phyloP scores from a whole-genome alignment of 2,113 vertebrate species.

The Laticauda colubrina region DNA sequence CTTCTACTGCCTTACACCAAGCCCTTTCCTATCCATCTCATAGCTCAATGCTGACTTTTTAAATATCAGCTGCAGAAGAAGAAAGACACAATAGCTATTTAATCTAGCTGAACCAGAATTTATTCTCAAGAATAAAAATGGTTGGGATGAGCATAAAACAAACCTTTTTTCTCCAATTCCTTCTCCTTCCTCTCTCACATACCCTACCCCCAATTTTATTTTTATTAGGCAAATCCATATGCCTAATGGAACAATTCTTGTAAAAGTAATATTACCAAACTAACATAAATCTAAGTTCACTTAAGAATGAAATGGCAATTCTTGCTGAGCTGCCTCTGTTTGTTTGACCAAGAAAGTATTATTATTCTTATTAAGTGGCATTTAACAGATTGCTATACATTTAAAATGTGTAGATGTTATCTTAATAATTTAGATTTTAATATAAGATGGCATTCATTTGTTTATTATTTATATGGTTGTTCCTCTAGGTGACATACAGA shows the following conservation, averaged over 20 bases:
- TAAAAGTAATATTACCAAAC: not conserved
- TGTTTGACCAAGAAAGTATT: not conserved
- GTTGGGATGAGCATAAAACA: not conserved
- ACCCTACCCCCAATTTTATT: not conserved
- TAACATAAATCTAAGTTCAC: conserved; percentile 3
- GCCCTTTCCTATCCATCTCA: conserved; percentile 1
- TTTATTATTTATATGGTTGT: not conserved
- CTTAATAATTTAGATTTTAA: not conserved
- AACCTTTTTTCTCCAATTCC: not conserved
- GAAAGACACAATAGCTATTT: not conserved
- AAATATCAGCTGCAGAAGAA: not conserved
- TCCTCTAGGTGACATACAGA: not conserved
- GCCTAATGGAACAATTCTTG: not conserved
- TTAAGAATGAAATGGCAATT: not conserved
- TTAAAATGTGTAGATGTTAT: not conserved
- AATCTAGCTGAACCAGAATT: not conserved
- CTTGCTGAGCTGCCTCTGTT: not conserved
- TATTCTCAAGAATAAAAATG: not conserved
- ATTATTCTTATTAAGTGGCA: not conserved
- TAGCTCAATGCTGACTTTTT: not conserved
- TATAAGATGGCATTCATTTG: not conserved
- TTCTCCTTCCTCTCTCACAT: not conserved
- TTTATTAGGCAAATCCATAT: not conserved
- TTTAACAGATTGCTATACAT: conserved; percentile 17
- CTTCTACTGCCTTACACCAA: conserved; percentile 7